These are phyloP conservation scores for Gambusia affinis DNA, from an alignment of 2,113 vertebrate species.

Conservation along the genomic window DNA sequence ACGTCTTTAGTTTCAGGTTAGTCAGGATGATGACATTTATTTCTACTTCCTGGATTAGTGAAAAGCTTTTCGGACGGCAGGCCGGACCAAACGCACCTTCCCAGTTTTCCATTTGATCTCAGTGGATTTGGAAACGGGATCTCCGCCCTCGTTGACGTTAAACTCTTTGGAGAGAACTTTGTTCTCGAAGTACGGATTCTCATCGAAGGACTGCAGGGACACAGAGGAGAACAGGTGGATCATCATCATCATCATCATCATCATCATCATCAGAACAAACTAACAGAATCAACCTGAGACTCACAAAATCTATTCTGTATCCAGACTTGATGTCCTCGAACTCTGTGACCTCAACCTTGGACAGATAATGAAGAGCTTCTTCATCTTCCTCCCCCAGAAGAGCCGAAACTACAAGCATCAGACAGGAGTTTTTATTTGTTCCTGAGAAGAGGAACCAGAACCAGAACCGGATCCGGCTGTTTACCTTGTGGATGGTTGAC, in stretches of 20 bases:
- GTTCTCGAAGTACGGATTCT: constrained; percentile 99
- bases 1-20: too few relatives aligned
- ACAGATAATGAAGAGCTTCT: constrained; percentile 97
- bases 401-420: constrained; percentile 86
- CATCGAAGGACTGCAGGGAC: constrained; percentile 90
- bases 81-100: constrained; percentile 78
- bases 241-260: not conserved
- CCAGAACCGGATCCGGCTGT: not conserved
- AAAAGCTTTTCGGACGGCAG: too few relatives aligned
- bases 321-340: constrained; percentile 99
- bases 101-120: constrained; percentile 99
- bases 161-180: constrained; percentile 99
- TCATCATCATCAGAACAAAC: not conserved
- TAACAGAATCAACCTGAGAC: constrained; percentile 48
- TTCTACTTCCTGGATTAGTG: too few relatives aligned
- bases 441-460: not conserved
- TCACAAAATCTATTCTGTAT: constrained; percentile 99
- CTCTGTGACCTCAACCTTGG: constrained; percentile 97
- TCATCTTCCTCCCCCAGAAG: constrained; percentile 97
- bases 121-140: constrained; percentile 96
- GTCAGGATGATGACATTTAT: too few relatives aligned
- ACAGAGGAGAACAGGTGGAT: not conserved
- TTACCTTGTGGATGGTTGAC: constrained; percentile 98
- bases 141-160: constrained; percentile 95
- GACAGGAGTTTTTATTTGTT: not conserved